Evolutionary conservation across 2,797 vertebrate genomes (phyloP).

Genomic region (Lacerta viridis): DNA sequence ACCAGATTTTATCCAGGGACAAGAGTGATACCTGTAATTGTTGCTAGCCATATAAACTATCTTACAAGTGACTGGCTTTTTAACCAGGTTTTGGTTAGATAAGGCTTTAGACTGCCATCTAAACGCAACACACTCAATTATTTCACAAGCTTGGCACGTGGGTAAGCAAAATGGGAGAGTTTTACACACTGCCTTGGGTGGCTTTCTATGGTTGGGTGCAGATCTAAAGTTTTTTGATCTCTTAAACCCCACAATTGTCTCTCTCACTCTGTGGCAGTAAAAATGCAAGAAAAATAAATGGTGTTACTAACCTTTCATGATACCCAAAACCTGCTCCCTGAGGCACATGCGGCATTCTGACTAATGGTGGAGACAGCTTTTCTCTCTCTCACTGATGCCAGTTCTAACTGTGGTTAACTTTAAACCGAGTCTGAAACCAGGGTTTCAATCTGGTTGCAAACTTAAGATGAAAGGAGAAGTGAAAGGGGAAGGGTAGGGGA

Average conservation of each 20-base stretch:
- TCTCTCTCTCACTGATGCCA: background rate
- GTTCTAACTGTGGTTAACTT: background rate
- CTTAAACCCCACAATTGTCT: background rate
- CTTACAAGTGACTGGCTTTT: background rate
- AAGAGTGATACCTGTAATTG: slow-evolving; percentile 5
- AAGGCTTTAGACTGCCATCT: background rate
- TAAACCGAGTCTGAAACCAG: background rate
- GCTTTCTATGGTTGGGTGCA: background rate
- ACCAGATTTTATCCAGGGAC: background rate
- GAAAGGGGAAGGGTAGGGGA: background rate
- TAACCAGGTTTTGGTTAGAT: background rate
- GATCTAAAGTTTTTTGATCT: background rate
- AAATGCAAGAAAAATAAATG: background rate
- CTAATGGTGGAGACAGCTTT: background rate
- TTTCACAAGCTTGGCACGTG: background rate
- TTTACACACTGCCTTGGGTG: background rate
- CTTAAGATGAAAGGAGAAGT: background rate
- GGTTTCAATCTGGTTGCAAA: background rate
- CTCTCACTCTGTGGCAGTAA: background rate
- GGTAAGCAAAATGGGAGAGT: background rate
- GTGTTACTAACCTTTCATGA: background rate
- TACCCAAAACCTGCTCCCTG: background rate
- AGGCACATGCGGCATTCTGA: background rate
- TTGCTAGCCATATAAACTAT: background rate
- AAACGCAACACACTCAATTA: background rate